These are phyloP conservation scores for Eumeta japonica DNA, from an alignment of 1,140 invertebrate genomes.

Conservation along the genomic window DNA sequence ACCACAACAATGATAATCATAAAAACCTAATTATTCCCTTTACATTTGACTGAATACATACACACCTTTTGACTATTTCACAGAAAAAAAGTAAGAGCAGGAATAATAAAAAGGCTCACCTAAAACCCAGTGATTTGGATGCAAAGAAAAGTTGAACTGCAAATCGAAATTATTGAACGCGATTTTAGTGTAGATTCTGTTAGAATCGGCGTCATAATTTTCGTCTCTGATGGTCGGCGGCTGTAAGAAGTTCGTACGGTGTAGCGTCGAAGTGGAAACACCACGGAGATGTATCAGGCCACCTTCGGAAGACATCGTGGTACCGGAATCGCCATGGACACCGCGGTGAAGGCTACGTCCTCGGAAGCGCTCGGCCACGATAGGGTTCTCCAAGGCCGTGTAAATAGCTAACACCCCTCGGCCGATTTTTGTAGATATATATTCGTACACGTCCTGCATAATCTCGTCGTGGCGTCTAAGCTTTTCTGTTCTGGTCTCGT, in stretches of 20 bases:
- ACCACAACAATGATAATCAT: too few species aligned
- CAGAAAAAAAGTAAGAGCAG: too few species aligned
- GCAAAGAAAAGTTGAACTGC: constrained; percentile 26
- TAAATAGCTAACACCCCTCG: constrained; percentile 26
- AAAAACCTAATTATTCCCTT: too few species aligned
- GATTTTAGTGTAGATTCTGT: constrained; percentile 22
- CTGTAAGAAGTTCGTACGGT: constrained; percentile 21
- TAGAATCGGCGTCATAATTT: constrained; percentile 16
- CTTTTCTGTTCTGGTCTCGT: constrained; percentile 16
- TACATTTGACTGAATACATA: too few species aligned
- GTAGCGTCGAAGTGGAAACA: constrained; percentile 13
- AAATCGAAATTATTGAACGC: constrained; percentile 32
- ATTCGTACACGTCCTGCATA: constrained; percentile 27
- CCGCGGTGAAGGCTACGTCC: constrained; percentile 7
- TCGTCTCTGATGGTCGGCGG: constrained; percentile 21
- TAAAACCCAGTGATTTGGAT: constrained; percentile 19
- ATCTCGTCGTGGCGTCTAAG: constrained; percentile 29
- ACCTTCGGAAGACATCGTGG: constrained; percentile 20
- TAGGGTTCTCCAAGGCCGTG: constrained; percentile 30
- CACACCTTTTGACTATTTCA: too few species aligned
- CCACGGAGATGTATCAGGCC: constrained; percentile 29
- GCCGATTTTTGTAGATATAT: constrained; percentile 15
- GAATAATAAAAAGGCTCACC: constrained; percentile 14
- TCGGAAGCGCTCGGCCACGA: constrained; percentile 14
- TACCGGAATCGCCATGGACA: constrained; percentile 13